These are phyloP conservation scores for Pterostichus niger DNA, from an alignment of 2,888 invertebrate species.

Conservation along the genomic window DNA sequence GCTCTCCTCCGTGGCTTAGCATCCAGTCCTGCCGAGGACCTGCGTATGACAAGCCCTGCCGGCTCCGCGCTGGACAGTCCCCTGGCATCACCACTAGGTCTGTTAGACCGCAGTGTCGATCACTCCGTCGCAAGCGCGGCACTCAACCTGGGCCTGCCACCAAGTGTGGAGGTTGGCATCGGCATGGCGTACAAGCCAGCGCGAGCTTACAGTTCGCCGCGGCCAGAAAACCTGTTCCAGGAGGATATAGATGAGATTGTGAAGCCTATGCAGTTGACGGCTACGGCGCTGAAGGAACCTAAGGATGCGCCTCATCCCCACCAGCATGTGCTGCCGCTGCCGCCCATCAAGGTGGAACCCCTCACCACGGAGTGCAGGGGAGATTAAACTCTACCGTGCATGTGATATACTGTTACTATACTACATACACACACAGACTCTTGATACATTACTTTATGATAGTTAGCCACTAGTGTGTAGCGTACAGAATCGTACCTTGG, in stretches of 20 bases:
- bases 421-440: slow-evolving; percentile 41
- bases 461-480: slow-evolving; percentile 39
- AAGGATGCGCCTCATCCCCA: slow-evolving; percentile 10
- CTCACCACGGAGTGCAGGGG: slow-evolving; percentile 83
- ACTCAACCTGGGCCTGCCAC: slow-evolving; percentile 75
- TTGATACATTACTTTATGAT: neutral
- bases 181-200: slow-evolving; percentile 84
- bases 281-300: slow-evolving; percentile 67
- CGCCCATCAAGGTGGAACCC: slow-evolving; percentile 87
- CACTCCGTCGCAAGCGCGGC: slow-evolving; percentile 83
- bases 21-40: slow-evolving; percentile 75
- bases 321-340: slow-evolving; percentile 17
- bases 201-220: slow-evolving; percentile 81
- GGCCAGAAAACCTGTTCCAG: slow-evolving; percentile 82
- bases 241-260: slow-evolving; percentile 83
- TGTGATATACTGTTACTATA: slow-evolving; percentile 58
- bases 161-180: slow-evolving; percentile 80
- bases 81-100: slow-evolving; percentile 81
- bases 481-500: slow-evolving; percentile 62
- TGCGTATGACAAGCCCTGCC: slow-evolving; percentile 75
- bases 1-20: slow-evolving; percentile 76
- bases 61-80: slow-evolving; percentile 80
- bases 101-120: slow-evolving; percentile 83
- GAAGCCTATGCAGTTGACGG: slow-evolving; percentile 80
- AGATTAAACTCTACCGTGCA: slow-evolving; percentile 76